Base-by-base conservation (phyloP, 2,797 vertebrate genomes). In the Hirundo rustica region DNA sequence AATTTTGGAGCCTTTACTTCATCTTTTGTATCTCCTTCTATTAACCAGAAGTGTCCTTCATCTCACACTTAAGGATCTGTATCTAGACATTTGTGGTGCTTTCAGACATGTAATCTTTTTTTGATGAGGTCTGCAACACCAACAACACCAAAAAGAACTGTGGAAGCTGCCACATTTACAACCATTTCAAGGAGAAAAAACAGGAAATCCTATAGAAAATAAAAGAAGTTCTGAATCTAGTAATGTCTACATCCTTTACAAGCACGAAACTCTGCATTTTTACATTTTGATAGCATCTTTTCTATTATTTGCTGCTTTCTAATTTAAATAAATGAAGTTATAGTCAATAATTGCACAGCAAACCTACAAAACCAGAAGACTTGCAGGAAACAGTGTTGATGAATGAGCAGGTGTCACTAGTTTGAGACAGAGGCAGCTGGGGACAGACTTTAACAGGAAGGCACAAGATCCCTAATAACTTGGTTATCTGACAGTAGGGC, bases 341-440 rank as follows among this genome's bases (percentile, higher is more conserved):
- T 22, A 23, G 16, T 22, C 20, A 42, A 83, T 14, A 89, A 3
- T 16, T 74, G 26, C 20, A 42, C 3, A n/a, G 54, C n/a, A 86
- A 53, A 32, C 11, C 15, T 51, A 48, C 17, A 30, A 66, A 84
- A 51, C 30, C 17, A 40, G 15, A 60, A 42, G 17, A 62, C 13
- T 18, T 34, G 15, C 23, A 60, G 5, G 11, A 76, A 89, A 68
- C 5, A 21, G 7, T 3, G 12, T 9, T 0, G 0, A 50, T 50
- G 73, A 84, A 74, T 92, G 61, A 73, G 47, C 20, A 79, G 32
- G 22, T 64, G 48, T 32, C 60, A 68, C 44, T 29, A 12, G 19
- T 13, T 77, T 6, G 21, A 62, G 51, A 30, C 17, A 20, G 38
- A 50, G 5, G 21, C 17, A 45, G 9, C 3, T 0, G 7, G 10